Conservation (phyloP, 2,797 vertebrate species). For the Valencia hispanica region DNA sequence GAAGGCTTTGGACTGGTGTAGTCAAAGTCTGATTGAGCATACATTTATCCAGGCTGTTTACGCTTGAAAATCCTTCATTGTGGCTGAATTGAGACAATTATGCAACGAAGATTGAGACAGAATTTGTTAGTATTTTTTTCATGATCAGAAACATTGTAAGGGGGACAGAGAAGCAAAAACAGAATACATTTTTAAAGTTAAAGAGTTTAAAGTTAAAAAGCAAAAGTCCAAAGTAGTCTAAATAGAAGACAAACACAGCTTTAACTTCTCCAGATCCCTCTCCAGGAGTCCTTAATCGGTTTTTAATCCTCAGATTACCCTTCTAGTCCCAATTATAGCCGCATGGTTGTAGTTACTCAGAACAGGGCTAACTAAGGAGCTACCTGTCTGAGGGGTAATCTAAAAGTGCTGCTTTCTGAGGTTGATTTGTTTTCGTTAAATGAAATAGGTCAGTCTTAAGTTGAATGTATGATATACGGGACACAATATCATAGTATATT, state of each 20-base stretch:
- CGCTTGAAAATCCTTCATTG: no score
- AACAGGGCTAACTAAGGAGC: slow-evolving; percentile 12
- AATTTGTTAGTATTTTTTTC: no score
- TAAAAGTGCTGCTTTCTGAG: background rate
- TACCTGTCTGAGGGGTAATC: slow-evolving; percentile 21
- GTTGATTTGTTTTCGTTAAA: background rate
- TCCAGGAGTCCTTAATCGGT: slow-evolving; percentile 66
- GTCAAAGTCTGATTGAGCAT: no score
- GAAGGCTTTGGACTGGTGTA: no score
- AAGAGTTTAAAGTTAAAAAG: slow-evolving; percentile 16
- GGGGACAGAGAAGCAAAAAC: no score
- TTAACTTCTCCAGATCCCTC: slow-evolving; percentile 40
- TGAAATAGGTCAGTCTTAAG: background rate
- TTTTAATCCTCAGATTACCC: slow-evolving; percentile 75
- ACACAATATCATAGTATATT: background rate
- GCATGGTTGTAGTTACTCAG: slow-evolving; percentile 14
- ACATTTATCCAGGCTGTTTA: no score
- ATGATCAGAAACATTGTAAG: no score
- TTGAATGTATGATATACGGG: background rate
- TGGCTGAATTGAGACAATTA: no score
- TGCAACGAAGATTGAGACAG: no score
- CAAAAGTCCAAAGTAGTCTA: slow-evolving; percentile 10
- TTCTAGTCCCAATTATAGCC: slow-evolving; percentile 31
- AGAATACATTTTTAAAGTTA: no score
- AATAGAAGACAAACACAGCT: slow-evolving; percentile 24